Base-by-base conservation (phyloP, 1,140 invertebrate species). In the Drosophila nannoptera region DNA sequence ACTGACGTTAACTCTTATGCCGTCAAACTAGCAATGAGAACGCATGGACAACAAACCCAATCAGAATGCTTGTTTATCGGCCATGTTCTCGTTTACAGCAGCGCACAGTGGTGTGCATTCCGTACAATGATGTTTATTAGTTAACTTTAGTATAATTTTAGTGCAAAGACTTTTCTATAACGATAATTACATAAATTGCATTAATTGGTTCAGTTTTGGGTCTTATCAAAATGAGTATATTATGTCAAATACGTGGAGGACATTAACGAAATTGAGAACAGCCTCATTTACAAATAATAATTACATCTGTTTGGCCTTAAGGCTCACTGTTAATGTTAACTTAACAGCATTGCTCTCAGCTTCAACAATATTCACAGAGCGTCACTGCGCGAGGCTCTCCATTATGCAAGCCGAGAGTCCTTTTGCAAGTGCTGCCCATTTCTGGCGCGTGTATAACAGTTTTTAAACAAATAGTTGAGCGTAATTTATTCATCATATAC, bases 1-100 rank as follows among this genome's bases (percentile, higher is more conserved):
- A 70, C 68, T 70, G 68, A 70, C 68, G 64, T 71, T 67, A 71
- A 71, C 69, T 67, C 63, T 71, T 67, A 67, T 56, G 69, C 63
- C 69, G 53, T 61, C 63, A 7, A 66, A 71, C 64, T 72, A 58
- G 56, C 64, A 68, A 68, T 72, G 64, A 59, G 55, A 68, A 72
- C 50, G 54, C 64, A 71, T 66, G 49, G 69, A 62, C 58, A 61
- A 61, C 63, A 50, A 61, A 50, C 14, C 63, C 67, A 69, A 69
- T 65, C 61, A 69, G 67, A 69, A 56, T 58, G 67, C 38, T 48
- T 58, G 67, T 65, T 69, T 58, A 58, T 43, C 61, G 61, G 67
- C 67, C 67, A 56, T 69, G 67, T 69, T 69, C 67, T 45, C 61
- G 61, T 69, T 69, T 52, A 65, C 67, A 48, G 67, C 50, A 16